Base-by-base conservation (phyloP, 2,888 invertebrate species). In the Drepana falcataria region DNA sequence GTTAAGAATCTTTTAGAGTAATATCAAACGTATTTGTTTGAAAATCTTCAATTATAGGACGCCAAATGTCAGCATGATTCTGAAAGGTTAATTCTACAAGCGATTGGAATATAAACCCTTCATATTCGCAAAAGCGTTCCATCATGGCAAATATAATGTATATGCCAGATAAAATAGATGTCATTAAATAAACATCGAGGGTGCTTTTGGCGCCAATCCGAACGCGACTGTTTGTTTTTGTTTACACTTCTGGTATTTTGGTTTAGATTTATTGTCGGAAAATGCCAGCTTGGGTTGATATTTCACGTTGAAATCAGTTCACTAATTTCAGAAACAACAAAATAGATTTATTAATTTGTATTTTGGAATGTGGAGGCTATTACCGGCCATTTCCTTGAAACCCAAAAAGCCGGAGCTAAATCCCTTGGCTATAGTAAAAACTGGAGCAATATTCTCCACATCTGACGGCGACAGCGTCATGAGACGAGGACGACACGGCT, bases 361-460 rank as follows among this genome's bases (percentile, higher is more conserved):
- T 21, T 41, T 41, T 2, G 41, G 7, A 44, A 9, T 9, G 9
- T 9, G 9, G 3, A 9, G 9, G 9, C 6, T 9, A 44, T 9
- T 40, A 4, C 40, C 3, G 9, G 9, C 6, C 9, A 2, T 44
- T 44, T 52, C 56, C 59, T 58, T 57, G 57, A 69, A 62, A 59
- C 62, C 58, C 52, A 55, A 53, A 63, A 64, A 58, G 57, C 56
- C 59, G 51, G 62, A 59, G 7, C 35, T 6, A 48, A 47, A 58
- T 59, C 60, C 56, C 59, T 59, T 59, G 5, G 59, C 51, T 54
- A 56, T 56, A 59, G 65, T 65, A 67, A 63, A 65, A 63, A 54
- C 56, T 37, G 58, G 63, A 60, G 63, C 56, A 67, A 68, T 67
- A 69, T 67, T 59, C 59, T 54, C 53, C 55, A 61, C 64, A 60